phyloP scores from a whole-genome alignment of 2,113 vertebrate species.

The Melospiza georgiana region DNA sequence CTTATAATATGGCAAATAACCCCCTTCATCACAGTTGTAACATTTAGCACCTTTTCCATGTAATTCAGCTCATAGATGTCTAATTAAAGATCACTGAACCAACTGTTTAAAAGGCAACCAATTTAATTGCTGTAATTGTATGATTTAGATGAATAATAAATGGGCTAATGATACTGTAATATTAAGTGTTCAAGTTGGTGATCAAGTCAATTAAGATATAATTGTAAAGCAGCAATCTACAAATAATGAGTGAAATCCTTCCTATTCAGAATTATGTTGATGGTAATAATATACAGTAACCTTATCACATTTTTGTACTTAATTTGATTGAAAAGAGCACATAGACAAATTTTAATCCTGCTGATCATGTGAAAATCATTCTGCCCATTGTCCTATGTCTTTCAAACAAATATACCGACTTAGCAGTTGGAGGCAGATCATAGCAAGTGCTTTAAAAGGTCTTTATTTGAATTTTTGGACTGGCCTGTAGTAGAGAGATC shows the following conservation, averaged over 20 bases:
- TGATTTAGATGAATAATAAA: constrained; percentile 74
- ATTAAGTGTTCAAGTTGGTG: constrained; percentile 70
- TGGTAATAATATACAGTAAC: background rate
- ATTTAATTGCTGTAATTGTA: constrained; percentile 72
- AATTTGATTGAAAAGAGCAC: background rate
- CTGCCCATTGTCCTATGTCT: background rate
- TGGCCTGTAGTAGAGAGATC: background rate
- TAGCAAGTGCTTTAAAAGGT: background rate
- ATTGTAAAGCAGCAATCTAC: constrained; percentile 63
- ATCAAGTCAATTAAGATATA: constrained; percentile 77
- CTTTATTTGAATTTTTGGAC: background rate
- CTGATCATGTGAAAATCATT: background rate
- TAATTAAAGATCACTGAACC: constrained; percentile 77
- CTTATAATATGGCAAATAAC: constrained; percentile 5
- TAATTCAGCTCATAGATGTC: constrained; percentile 26
- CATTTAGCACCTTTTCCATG: constrained; percentile 54
- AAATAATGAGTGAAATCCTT: constrained; percentile 47
- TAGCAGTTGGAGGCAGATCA: background rate
- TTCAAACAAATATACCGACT: background rate
- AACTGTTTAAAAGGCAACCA: constrained; percentile 64
- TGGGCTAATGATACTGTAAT: constrained; percentile 68
- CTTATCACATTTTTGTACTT: background rate
- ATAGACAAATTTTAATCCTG: background rate
- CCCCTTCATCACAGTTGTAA: background rate
- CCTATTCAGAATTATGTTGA: constrained; percentile 20